A percentile compares a stretch with the other conserved stretches of the same genome.
phyloP scores from a whole-genome alignment of 2,888 invertebrate genomes.

The Aproaerema taeniolella region DNA sequence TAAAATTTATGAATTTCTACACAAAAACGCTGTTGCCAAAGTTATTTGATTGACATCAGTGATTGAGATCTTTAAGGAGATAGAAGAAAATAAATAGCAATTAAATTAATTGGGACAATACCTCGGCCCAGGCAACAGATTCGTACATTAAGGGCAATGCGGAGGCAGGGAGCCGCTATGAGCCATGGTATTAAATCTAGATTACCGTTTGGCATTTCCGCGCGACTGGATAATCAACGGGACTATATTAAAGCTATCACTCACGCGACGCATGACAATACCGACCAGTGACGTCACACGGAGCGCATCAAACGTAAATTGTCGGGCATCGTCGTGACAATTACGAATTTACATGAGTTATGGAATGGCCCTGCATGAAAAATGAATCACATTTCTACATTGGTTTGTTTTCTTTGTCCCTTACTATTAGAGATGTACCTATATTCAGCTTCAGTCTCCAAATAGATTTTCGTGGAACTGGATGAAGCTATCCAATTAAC shows the following conservation, averaged over 20 bases:
- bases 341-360: conserved; percentile 39
- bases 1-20: too few species aligned
- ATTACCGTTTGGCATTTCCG: conserved; percentile 70
- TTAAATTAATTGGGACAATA: too few species aligned
- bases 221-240: conserved; percentile 66
- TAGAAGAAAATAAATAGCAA: too few species aligned
- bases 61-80: too few species aligned
- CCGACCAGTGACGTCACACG: conserved; percentile 48
- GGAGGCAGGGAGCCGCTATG: conserved; percentile 44
- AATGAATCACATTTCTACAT: conserved; percentile 16
- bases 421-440: too few species aligned
- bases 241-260: conserved; percentile 73
- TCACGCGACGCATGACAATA: conserved; percentile 62
- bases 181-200: conserved; percentile 71
- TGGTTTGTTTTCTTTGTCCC: conserved; percentile 8
- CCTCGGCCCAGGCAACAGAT: too few species aligned
- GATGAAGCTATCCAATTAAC: too few species aligned
- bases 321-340: conserved; percentile 36
- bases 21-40: too few species aligned
- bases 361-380: conserved; percentile 19
- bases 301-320: conserved; percentile 48
- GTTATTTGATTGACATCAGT: too few species aligned
- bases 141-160: conserved; percentile 25
- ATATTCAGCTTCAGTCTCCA: too few species aligned
- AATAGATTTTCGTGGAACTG: too few species aligned